Base-by-base conservation (phyloP, 2,113 vertebrate species). In the Shinisaurus crocodilurus region DNA sequence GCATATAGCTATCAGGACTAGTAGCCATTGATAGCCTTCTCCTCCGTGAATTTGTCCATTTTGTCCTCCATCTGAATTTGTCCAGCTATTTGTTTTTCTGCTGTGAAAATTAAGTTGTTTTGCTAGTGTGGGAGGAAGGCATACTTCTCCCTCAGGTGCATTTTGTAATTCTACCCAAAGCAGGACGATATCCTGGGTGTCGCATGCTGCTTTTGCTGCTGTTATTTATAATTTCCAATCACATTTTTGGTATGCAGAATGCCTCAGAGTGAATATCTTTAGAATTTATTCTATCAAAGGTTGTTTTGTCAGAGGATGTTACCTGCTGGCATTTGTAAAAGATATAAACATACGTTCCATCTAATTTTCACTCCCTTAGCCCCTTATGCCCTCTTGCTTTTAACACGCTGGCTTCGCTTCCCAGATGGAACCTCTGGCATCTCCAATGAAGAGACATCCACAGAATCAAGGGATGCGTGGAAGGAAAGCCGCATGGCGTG, bases 11-110 rank as follows among this genome's bases (percentile, higher is more conserved):
- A n/a, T n/a, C n/a, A n/a, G n/a, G n/a, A n/a, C n/a, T n/a, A n/a
- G n/a, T n/a, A n/a, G n/a, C n/a, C n/a, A n/a, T n/a, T n/a, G n/a
- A n/a, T n/a, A n/a, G n/a, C n/a, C n/a, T n/a, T n/a, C n/a, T n/a
- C n/a, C n/a, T n/a, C n/a, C n/a, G n/a, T n/a, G n/a, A n/a, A n/a
- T n/a, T n/a, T n/a, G n/a, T n/a, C n/a, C n/a, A n/a, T n/a, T n/a
- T n/a, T n/a, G n/a, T n/a, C n/a, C n/a, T n/a, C n/a, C n/a, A n/a
- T n/a, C n/a, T n/a, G n/a, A n/a, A n/a, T n/a, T n/a, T n/a, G n/a
- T 88, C 86, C 89, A 91, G 0, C 74, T 88, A 65, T 50, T 93
- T 45, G 57, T 92, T 95, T 60, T 91, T 90, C 74, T 91, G 92
- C 65, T 93, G 70, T 45, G 82, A 92, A 80, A 4, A 72, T 89